Conservation (phyloP, 2,797 vertebrate species). For the Erpetoichthys calabaricus region DNA sequence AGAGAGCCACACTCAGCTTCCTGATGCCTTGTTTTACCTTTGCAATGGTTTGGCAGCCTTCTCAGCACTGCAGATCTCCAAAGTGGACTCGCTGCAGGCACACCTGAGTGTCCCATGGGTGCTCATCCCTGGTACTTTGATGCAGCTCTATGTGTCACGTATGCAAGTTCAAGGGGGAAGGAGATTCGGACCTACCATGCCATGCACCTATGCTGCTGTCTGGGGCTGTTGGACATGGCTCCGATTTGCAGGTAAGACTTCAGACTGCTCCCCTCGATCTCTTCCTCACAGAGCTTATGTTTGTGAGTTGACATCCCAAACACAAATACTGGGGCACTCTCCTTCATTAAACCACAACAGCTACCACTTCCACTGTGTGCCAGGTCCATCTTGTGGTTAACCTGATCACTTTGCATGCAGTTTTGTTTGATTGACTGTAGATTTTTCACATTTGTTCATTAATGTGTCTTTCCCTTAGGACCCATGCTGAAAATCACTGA, state of each 20-base stretch:
- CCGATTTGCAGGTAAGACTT: slow-evolving; percentile 16
- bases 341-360: background rate
- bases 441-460: background rate
- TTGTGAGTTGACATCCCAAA: background rate
- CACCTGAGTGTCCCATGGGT: slow-evolving; percentile 17
- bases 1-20: slow-evolving; percentile 12
- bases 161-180: slow-evolving; percentile 17
- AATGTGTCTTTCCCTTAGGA: slow-evolving; percentile 3
- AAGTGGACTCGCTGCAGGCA: background rate
- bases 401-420: background rate
- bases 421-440: background rate
- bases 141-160: slow-evolving; percentile 19
- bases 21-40: slow-evolving; percentile 20
- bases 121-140: slow-evolving; percentile 14
- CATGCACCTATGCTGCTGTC: slow-evolving; percentile 18
- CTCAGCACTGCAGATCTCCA: slow-evolving; percentile 11
- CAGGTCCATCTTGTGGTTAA: background rate
- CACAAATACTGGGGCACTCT: background rate
- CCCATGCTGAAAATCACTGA: background rate
- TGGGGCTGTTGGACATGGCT: slow-evolving; percentile 18
- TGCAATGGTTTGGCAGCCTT: slow-evolving; percentile 20
- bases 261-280: background rate
- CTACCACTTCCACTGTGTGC: background rate
- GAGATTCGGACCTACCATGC: slow-evolving; percentile 16
- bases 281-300: background rate